Conservation (phyloP, 2,888 invertebrate genomes). For the Drosophila mimetica region DNA sequence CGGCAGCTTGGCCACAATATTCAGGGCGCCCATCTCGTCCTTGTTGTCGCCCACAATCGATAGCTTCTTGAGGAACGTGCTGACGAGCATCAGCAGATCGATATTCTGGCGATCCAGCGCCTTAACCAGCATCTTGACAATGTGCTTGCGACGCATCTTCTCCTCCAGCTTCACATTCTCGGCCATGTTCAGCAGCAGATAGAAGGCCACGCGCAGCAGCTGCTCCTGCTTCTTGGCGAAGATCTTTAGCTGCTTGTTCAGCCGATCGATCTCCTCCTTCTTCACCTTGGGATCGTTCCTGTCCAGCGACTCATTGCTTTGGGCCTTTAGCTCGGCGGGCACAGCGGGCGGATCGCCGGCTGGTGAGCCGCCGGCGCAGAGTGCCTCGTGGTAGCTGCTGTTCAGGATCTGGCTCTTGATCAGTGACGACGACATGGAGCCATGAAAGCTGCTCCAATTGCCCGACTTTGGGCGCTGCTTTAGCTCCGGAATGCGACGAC, state of each 20-base stretch:
- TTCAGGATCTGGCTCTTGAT: constrained; percentile 87
- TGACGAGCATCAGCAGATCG: constrained; percentile 94
- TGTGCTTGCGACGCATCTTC: constrained; percentile 97
- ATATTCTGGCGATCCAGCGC: constrained; percentile 95
- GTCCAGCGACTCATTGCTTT: constrained; percentile 82
- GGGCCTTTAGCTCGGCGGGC: constrained; percentile 75
- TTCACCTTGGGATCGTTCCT: constrained; percentile 84
- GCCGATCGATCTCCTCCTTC: constrained; percentile 91
- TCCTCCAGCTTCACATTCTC: constrained; percentile 97
- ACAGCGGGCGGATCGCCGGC: constrained; percentile 10
- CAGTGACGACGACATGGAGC: constrained; percentile 85
- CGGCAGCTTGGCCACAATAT: constrained; percentile 93
- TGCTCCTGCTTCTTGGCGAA: constrained; percentile 97
- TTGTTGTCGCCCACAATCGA: constrained; percentile 98
- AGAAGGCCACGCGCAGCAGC: constrained; percentile 94
- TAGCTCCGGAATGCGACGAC: constrained; percentile 89
- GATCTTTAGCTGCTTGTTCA: constrained; percentile 90
- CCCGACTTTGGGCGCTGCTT: constrained; percentile 91
- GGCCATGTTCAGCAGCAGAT: constrained; percentile 96
- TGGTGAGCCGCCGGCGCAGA: constrained; percentile 82
- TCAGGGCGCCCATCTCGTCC: constrained; percentile 93
- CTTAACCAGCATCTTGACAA: constrained; percentile 93
- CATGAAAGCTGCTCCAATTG: constrained; percentile 86
- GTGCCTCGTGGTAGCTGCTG: constrained; percentile 89
- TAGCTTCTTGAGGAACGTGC: constrained; percentile 97